phyloP scores from a whole-genome alignment of 2,113 vertebrate species.

The Callipepla squamata region DNA sequence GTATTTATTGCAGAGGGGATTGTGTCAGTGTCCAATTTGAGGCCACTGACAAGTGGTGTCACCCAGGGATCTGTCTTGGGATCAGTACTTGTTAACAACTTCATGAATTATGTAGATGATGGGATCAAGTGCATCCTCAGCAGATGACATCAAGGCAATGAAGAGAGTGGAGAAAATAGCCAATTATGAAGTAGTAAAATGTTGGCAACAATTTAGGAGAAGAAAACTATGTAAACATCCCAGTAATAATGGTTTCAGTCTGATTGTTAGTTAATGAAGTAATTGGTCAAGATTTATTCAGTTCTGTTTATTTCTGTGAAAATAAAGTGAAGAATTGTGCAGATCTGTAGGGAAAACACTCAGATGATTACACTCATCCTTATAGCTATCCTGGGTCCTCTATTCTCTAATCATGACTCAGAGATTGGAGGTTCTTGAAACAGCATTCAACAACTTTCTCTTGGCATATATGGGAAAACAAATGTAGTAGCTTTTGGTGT shows the following conservation, averaged over 20 bases:
- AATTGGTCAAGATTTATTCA: background rate
- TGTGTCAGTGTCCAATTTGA: background rate
- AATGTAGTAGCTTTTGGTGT: background rate
- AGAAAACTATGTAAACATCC: background rate
- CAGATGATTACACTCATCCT: background rate
- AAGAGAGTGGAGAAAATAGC: background rate
- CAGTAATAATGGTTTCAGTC: background rate
- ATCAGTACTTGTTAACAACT: too few relatives aligned
- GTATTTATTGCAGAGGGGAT: background rate
- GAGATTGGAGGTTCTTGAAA: background rate
- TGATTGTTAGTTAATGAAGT: background rate
- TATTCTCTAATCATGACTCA: background rate
- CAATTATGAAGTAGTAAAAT: accelerated
- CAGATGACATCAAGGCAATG: background rate
- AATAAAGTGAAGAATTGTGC: background rate
- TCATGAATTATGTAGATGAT: too few relatives aligned
- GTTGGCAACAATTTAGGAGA: background rate
- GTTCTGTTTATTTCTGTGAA: background rate
- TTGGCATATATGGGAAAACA: background rate
- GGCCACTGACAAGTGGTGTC: background rate
- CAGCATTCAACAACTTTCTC: background rate
- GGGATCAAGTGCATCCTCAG: too few relatives aligned
- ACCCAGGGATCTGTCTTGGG: too few relatives aligned
- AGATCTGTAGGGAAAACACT: background rate
- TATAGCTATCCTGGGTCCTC: background rate